Evolutionary conservation across 2,888 invertebrate genomes (phyloP).

Genomic region (Slavum lentiscoides): DNA sequence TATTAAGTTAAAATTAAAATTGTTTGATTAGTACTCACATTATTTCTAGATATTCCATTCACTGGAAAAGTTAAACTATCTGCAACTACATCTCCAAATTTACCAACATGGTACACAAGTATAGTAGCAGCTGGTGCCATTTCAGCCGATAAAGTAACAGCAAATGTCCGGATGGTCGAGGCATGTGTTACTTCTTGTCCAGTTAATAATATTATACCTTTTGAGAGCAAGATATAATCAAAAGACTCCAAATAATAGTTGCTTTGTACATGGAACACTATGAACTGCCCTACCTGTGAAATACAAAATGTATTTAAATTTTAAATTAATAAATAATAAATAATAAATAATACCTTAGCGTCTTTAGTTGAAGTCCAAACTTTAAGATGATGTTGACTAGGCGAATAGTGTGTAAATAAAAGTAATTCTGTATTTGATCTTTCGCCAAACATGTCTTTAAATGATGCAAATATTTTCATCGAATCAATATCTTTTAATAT

Average conservation of each 20-base stretch:
- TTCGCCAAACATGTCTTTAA: slow-evolving; percentile 71
- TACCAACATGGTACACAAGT: slow-evolving; percentile 83
- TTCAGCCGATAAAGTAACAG: slow-evolving; percentile 79
- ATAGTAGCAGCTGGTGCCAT: slow-evolving; percentile 92
- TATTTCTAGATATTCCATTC: slow-evolving; percentile 90
- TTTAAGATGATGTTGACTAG: slow-evolving; percentile 79
- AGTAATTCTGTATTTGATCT: slow-evolving; percentile 71
- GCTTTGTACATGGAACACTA: slow-evolving; percentile 89
- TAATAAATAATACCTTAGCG: slow-evolving; percentile 67
- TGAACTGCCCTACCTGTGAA: slow-evolving; percentile 84
- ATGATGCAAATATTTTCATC: slow-evolving; percentile 71
- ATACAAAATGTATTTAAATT: slow-evolving; percentile 2
- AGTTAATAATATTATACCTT: slow-evolving; percentile 83
- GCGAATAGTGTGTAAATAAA: slow-evolving; percentile 79
- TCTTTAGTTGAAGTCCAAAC: slow-evolving; percentile 81
- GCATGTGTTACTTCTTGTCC: slow-evolving; percentile 84
- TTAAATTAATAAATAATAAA: not conserved
- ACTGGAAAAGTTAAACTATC: slow-evolving; percentile 96
- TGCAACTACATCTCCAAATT: slow-evolving; percentile 79
- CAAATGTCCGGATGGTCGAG: slow-evolving; percentile 75
- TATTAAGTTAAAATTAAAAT: not conserved
- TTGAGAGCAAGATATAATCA: slow-evolving; percentile 89
- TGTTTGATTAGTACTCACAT: slow-evolving; percentile 63
- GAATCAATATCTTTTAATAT: slow-evolving; percentile 70
- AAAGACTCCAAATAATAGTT: slow-evolving; percentile 88